Evolutionary conservation across 2,797 vertebrate species (phyloP), one percentile per base, ranked within the genome.

Genomic region (Harpagifer antarcticus): DNA sequence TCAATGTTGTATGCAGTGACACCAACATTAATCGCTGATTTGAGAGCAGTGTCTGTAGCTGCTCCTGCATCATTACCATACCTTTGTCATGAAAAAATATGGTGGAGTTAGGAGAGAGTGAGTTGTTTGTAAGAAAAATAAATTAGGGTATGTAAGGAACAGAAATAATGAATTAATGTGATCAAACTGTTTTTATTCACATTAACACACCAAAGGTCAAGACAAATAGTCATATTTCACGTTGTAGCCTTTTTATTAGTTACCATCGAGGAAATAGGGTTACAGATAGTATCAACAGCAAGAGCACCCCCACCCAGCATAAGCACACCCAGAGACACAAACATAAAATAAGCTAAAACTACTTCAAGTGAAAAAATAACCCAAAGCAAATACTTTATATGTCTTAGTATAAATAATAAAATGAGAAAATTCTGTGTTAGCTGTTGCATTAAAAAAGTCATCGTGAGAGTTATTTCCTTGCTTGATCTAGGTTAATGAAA

Each of bases 1-100:
- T 99, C 96, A 60, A 99, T 86, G 83, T 97, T 97, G 90, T 96
- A 93, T 2, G 96, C 96, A 3, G 97, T 82, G 74, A 97, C 37
- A 3, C 96, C 97, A 68, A 97, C 86, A 64, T 97, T 96, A 90
- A 95, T 82, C 55, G 93, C 95, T 68, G 97, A 98, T 76, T 93
- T 90, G 72, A 99, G 50, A 3, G 93, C 96, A 0, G 95, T 87
- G 63, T 97, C 93, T n/a, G 97, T 96, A 61, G 96, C 97, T 31
- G 93, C 88, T 20, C 96, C 95, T 12, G 96, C 95, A 6, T 96
- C 93, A 0, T 95, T 87, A 6, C 97, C 97, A 0, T 98, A 99
- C 95, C 97, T 99, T 94, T 68, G 84, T 77, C 83, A 88, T 16
- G 19, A 27, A 68, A 87, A 56, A 76, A 84, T 31, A 72, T 5